Evolutionary conservation across 53 echinoderm and acorn worm species (phyloP).

Genomic region (Echinometra lucunter): DNA sequence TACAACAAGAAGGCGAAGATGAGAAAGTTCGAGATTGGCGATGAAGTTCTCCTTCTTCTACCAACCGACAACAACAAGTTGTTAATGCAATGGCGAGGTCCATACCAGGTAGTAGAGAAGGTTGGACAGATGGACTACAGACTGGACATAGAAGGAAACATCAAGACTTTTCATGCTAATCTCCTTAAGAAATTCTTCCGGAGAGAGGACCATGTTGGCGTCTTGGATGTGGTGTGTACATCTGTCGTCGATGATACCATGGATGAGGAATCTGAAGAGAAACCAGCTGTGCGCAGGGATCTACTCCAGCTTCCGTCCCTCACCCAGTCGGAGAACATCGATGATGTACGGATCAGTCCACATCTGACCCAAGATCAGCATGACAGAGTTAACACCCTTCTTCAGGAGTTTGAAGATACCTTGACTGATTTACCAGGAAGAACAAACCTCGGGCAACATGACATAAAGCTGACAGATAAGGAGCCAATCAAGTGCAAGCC

Average conservation of each 20-base stretch:
- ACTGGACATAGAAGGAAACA: conserved; percentile 54
- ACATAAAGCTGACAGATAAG: background rate
- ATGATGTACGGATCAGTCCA: conserved; percentile 39
- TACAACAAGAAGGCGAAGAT: conserved; percentile 67
- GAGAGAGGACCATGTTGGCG: background rate
- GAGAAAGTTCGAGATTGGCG: conserved; percentile 65
- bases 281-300: background rate
- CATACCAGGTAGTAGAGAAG: conserved; percentile 21
- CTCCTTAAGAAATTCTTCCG: conserved; percentile 58
- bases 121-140: conserved; percentile 46
- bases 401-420: conserved; percentile 5
- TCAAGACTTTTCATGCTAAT: conserved; percentile 65
- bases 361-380: conserved; percentile 34
- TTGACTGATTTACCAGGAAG: conserved; percentile 53
- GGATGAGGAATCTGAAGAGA: background rate
- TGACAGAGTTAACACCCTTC: background rate
- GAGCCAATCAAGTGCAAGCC: conserved; percentile 51
- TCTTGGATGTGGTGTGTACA: conserved; percentile 28
- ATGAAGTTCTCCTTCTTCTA: conserved; percentile 66
- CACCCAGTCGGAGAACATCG: background rate
- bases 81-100: conserved; percentile 76
- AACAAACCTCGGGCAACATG: conserved; percentile 49
- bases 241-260: conserved; percentile 46
- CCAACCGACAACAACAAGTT: conserved; percentile 73
- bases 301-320: conserved; percentile 36